phyloP scores from a whole-genome alignment of 2,113 vertebrate species.

The Cromileptes altivelis region DNA sequence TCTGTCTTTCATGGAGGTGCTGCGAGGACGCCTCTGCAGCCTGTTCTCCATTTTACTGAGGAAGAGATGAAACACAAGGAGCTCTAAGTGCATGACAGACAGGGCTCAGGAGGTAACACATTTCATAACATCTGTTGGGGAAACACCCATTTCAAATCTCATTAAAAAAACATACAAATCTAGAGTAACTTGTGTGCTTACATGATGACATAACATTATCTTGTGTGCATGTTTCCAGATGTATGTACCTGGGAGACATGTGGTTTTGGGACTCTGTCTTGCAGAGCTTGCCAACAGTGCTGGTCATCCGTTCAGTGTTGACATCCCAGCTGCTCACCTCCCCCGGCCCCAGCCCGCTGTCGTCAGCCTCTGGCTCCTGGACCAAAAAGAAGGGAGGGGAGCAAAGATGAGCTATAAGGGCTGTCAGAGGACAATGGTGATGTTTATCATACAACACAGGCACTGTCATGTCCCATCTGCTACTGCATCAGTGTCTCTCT shows the following conservation, averaged over 20 bases:
- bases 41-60: conserved; percentile 82
- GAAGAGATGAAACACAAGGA: background rate
- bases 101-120: background rate
- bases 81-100: conserved; percentile 10
- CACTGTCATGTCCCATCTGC: conserved; percentile 1
- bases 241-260: conserved; percentile 83
- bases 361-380: conserved; percentile 80
- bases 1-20: conserved; percentile 87
- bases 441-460: conserved; percentile 36
- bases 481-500: background rate
- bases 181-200: background rate
- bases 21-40: conserved; percentile 80
- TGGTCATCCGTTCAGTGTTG: conserved; percentile 75
- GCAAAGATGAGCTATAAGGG: conserved; percentile 30
- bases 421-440: conserved; percentile 13
- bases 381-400: conserved; percentile 5
- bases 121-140: background rate
- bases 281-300: conserved; percentile 81
- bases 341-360: conserved; percentile 61
- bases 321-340: conserved; percentile 81
- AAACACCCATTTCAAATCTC: background rate
- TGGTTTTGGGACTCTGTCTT: conserved; percentile 86
- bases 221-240: conserved; percentile 24
- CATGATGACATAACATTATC: conserved; percentile 4
- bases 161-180: background rate